phyloP scores from a whole-genome alignment of 1,140 invertebrate genomes.

The Zeugodacus cucurbitae region DNA sequence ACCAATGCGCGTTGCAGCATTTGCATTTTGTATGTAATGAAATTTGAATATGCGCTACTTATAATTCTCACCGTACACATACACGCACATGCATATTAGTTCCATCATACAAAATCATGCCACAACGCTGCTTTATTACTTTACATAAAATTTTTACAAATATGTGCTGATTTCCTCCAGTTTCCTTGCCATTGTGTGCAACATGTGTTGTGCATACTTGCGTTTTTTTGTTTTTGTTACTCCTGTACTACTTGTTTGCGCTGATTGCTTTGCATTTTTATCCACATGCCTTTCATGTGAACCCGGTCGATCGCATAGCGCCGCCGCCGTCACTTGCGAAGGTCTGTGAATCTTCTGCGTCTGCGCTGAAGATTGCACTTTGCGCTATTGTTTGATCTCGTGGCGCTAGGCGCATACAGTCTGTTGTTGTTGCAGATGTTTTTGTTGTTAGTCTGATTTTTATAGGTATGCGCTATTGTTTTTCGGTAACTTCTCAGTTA shows the following conservation, averaged over 20 bases:
- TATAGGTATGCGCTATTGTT: neutral
- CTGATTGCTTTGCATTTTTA: slow-evolving; percentile 31
- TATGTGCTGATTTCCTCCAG: neutral
- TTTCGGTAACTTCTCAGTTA: neutral
- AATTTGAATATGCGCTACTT: slow-evolving; percentile 24
- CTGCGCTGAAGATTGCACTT: neutral
- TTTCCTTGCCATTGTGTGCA: neutral
- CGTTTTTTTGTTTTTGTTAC: neutral
- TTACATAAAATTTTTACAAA: slow-evolving; percentile 29
- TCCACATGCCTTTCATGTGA: neutral
- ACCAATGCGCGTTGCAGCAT: neutral
- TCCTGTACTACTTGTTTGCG: neutral
- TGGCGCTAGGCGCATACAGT: neutral
- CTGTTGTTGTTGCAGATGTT: neutral
- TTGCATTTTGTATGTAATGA: slow-evolving; percentile 29
- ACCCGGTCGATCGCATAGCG: neutral
- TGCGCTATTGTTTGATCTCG: slow-evolving; percentile 22
- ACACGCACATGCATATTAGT: neutral
- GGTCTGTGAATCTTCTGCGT: neutral
- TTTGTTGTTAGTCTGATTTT: neutral
- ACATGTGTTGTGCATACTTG: neutral
- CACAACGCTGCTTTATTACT: neutral
- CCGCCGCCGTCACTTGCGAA: neutral
- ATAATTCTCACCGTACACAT: neutral
- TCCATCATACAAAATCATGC: neutral